Evolutionary conservation across 1,140 invertebrate species (phyloP), one percentile per base, ranked within the genome.

Genomic region (Sarcophaga bullata): DNA sequence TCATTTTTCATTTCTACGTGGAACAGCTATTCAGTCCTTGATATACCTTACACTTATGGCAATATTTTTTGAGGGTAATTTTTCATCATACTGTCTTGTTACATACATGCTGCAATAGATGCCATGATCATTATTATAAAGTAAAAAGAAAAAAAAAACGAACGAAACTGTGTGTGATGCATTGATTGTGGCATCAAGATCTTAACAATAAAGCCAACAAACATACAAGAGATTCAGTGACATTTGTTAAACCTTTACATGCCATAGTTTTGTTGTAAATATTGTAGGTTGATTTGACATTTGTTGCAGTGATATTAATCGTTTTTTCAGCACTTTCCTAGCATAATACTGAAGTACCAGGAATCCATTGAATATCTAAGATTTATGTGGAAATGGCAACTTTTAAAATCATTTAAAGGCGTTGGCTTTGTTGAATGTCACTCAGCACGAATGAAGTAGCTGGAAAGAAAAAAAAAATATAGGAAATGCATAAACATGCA

Each of bases 61-160:
- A 78, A 78, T 78, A 78, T 78, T 50, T 37, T 78, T 78, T 78
- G 62, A 78, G 75, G 75, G 75, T 78, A 78, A 78, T 78, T 78
- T 78, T 78, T 78, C 75, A 78, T 78, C 48, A 52, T 52, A 17
- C 75, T 52, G 48, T 52, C n/a, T n/a, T n/a, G n/a, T 19, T 68
- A 19, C 62, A 25, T 68, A 68, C 62, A 68, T 68, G 62, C 19
- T n/a, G n/a, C 19, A 19, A 68, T n/a, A n/a, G n/a, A n/a, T n/a
- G n/a, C n/a, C n/a, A n/a, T n/a, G n/a, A 68, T 68, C 62, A 68
- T 68, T 19, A 68, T 68, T 68, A 68, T 4, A 37, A 37, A 25
- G 62, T 19, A 68, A 17, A n/a, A n/a, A n/a, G 11, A 4, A 58
- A 58, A n/a, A 58, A 15, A n/a, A 58, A 58, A n/a, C n/a, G 54